Conservation (phyloP, 2,888 invertebrate genomes). For the Diaperis boleti region DNA sequence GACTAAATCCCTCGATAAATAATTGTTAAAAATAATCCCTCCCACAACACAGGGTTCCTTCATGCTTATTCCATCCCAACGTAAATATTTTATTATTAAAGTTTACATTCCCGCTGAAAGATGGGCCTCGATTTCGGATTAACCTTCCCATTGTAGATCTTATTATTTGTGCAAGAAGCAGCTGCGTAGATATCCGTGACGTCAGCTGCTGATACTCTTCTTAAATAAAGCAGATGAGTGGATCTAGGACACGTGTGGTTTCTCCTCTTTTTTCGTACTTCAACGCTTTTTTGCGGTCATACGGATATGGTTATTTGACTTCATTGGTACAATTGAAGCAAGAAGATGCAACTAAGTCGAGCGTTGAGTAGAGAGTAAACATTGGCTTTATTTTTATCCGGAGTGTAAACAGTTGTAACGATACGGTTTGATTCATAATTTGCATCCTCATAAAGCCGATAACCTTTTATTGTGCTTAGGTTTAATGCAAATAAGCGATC, state of each 20-base stretch:
- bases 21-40: conserved; percentile 12
- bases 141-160: conserved; percentile 7
- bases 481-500: background rate
- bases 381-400: too few relatives aligned
- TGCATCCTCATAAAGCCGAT: background rate
- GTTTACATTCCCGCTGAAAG: background rate
- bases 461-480: conserved; percentile 1
- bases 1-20: background rate
- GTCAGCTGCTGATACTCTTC: conserved; percentile 7
- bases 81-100: conserved; percentile 13
- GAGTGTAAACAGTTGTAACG: background rate
- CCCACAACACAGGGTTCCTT: too few relatives aligned
- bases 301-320: too few relatives aligned
- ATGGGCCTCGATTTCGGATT: conserved; percentile 8
- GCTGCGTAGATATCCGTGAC: conserved; percentile 2
- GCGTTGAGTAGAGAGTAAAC: too few relatives aligned
- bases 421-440: background rate
- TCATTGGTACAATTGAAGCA: too few relatives aligned
- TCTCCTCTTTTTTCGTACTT: background rate
- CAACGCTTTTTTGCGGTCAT: background rate
- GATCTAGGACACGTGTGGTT: conserved; percentile 3
- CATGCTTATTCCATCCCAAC: background rate
- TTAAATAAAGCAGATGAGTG: background rate
- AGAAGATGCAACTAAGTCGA: too few relatives aligned
- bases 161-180: conserved; percentile 7